Conservation (phyloP, 2,888 invertebrate genomes). For the Psococerastis gibbosa region DNA sequence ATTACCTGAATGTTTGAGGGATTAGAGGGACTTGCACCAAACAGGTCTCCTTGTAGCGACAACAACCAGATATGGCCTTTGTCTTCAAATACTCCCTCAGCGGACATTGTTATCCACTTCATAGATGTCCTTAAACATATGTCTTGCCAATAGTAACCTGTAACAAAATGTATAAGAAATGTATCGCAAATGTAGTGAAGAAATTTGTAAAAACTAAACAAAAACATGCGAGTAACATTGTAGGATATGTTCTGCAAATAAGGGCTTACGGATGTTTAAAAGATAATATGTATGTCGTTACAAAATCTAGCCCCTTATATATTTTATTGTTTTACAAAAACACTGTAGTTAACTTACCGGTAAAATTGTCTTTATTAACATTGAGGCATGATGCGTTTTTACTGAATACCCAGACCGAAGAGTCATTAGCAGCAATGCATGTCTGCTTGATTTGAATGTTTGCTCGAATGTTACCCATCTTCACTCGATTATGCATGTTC, state of each 20-base stretch:
- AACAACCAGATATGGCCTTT: constrained; percentile 26
- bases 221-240: too few relatives aligned
- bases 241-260: too few relatives aligned
- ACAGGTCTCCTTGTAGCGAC: constrained; percentile 25
- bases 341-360: constrained; percentile 19
- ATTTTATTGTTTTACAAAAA: not conserved
- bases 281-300: not conserved
- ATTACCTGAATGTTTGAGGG: not conserved
- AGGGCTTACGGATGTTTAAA: constrained; percentile 8
- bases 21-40: constrained; percentile 21
- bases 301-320: not conserved
- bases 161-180: too few relatives aligned
- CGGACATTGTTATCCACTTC: constrained; percentile 19
- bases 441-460: constrained; percentile 8
- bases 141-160: constrained; percentile 4
- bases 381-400: constrained; percentile 17
- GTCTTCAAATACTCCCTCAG: constrained; percentile 21
- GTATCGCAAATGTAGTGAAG: too few relatives aligned
- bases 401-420: constrained; percentile 19
- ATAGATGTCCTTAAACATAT: constrained; percentile 17
- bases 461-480: constrained; percentile 4
- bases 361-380: constrained; percentile 18
- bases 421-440: constrained; percentile 16
- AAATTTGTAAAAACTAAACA: too few relatives aligned
- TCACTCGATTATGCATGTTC: constrained; percentile 5